phyloP scores from a whole-genome alignment of 2,888 invertebrate genomes.

The Hydropsyche betteni region DNA sequence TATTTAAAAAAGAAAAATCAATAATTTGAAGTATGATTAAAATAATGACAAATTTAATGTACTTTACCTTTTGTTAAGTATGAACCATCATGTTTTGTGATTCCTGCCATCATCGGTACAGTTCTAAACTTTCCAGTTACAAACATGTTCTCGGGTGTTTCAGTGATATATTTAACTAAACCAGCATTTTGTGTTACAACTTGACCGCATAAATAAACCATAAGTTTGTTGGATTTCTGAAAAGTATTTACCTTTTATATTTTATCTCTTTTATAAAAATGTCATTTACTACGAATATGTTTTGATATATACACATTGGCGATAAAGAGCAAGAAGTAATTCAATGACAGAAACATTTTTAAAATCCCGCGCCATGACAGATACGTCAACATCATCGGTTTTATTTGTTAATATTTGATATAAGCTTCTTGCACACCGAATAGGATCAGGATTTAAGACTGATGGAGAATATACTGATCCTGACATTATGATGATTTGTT shows the following conservation, averaged over 20 bases:
- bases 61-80: conserved; percentile 59
- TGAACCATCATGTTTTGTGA: conserved; percentile 62
- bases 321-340: conserved; percentile 57
- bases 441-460: conserved; percentile 60
- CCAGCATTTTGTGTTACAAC: conserved; percentile 55
- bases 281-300: too few species aligned
- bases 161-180: conserved; percentile 53
- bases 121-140: conserved; percentile 54
- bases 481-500: conserved; percentile 64
- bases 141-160: conserved; percentile 53
- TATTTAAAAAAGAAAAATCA: neutral
- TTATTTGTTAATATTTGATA: conserved; percentile 57
- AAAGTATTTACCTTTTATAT: too few species aligned
- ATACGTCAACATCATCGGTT: conserved; percentile 54
- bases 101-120: conserved; percentile 61
- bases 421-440: conserved; percentile 57
- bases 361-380: conserved; percentile 57
- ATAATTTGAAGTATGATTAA: too few species aligned
- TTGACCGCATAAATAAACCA: conserved; percentile 36
- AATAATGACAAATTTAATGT: too few species aligned
- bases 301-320: conserved; percentile 52
- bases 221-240: too few species aligned
- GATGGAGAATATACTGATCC: conserved; percentile 63
- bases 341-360: conserved; percentile 56
- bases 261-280: too few species aligned